These are phyloP conservation scores for Perizoma affinitatum DNA, from an alignment of 2,888 invertebrate genomes.

Conservation along the genomic window DNA sequence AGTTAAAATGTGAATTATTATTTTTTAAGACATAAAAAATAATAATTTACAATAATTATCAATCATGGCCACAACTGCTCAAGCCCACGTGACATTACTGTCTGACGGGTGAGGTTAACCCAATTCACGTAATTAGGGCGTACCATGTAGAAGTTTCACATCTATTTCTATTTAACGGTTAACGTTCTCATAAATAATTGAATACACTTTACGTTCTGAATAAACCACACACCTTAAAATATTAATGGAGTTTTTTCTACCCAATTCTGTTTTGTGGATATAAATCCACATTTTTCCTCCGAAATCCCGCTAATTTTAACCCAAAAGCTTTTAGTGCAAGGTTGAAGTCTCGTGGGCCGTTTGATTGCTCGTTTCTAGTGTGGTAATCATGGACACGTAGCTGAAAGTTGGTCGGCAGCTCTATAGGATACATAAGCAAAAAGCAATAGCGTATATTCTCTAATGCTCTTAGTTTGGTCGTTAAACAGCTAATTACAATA, in stretches of 20 bases:
- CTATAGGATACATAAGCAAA: constrained; percentile 12
- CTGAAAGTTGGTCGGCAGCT: constrained; percentile 7
- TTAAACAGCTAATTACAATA: constrained; percentile 11
- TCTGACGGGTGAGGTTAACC: no score
- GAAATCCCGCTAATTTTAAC: constrained; percentile 8
- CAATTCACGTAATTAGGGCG: no score
- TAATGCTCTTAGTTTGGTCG: constrained; percentile 2
- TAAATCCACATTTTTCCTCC: constrained; percentile 36
- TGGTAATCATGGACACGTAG: constrained; percentile 12
- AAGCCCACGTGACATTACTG: no score
- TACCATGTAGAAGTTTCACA: not conserved
- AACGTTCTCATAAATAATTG: constrained; percentile 54
- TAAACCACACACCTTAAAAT: constrained; percentile 44
- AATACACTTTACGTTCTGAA: constrained; percentile 48
- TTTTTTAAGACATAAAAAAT: no score
- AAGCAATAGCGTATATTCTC: constrained; percentile 8
- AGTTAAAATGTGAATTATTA: no score
- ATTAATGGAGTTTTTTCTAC: constrained; percentile 48
- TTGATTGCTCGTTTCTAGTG: constrained; percentile 11
- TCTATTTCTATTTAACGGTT: not conserved
- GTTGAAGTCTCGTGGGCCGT: constrained; percentile 6
- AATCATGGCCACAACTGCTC: no score
- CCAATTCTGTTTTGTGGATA: constrained; percentile 43
- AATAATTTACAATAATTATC: no score
- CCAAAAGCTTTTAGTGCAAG: constrained; percentile 1